These are phyloP conservation scores for Rhingia rostrata DNA, from an alignment of 2,888 invertebrate genomes.

Conservation along the genomic window DNA sequence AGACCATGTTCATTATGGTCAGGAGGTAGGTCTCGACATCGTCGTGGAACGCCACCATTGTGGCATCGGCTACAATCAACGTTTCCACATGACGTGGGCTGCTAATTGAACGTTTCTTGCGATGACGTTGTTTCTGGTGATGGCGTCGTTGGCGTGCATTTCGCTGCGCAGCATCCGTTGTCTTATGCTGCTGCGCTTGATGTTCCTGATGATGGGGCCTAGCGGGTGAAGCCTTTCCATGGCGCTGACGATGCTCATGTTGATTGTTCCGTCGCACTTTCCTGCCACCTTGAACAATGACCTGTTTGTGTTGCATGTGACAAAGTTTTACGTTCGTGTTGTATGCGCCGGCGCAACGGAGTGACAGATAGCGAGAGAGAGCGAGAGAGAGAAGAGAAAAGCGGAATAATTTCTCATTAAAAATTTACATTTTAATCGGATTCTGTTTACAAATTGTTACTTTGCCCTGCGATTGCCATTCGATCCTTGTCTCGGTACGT, in stretches of 20 bases:
- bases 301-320: constrained; percentile 75
- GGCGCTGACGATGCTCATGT: constrained; percentile 77
- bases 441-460: constrained; percentile 77
- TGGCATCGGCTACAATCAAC: constrained; percentile 92
- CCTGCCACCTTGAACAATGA: constrained; percentile 82
- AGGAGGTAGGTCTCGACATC: constrained; percentile 93
- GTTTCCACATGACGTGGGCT: constrained; percentile 92
- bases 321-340: constrained; percentile 8
- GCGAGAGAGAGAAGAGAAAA: constrained; percentile 55
- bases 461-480: constrained; percentile 86
- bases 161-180: constrained; percentile 76
- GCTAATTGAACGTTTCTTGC: constrained; percentile 87
- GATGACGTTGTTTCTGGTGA: constrained; percentile 72
- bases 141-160: constrained; percentile 81
- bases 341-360: neutral
- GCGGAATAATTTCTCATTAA: constrained; percentile 75
- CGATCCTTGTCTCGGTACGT: constrained; percentile 84
- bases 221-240: constrained; percentile 38
- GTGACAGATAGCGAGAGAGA: constrained; percentile 21
- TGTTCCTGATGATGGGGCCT: constrained; percentile 52
- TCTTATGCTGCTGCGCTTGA: constrained; percentile 58
- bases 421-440: constrained; percentile 76
- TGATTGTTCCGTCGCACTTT: constrained; percentile 81
- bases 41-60: constrained; percentile 94
- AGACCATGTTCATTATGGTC: constrained; percentile 97